These are phyloP conservation scores for Euzophera pinguis DNA, from an alignment of 2,888 invertebrate genomes.

Conservation along the genomic window DNA sequence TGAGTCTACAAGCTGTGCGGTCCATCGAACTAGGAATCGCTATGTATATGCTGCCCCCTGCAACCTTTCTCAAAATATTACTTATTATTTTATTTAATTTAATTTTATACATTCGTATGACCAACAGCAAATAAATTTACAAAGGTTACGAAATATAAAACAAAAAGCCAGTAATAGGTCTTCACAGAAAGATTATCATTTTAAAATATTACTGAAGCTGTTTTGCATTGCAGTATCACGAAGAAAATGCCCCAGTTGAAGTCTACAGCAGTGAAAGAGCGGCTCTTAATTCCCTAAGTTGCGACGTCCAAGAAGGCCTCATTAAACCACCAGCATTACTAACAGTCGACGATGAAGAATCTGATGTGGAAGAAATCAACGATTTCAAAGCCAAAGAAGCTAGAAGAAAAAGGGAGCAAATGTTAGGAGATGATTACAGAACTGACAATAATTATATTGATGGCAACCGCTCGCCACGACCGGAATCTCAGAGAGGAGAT, in stretches of 20 bases:
- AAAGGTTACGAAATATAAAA: no score
- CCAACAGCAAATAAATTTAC: no score
- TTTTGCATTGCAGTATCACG: slow-evolving; percentile 69
- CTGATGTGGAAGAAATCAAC: slow-evolving; percentile 60
- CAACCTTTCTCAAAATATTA: no score
- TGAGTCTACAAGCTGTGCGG: no score
- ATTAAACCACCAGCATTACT: slow-evolving; percentile 47
- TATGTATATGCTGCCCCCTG: no score
- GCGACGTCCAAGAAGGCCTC: slow-evolving; percentile 46
- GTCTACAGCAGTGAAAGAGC: slow-evolving; percentile 71
- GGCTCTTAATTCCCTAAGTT: slow-evolving; percentile 73
- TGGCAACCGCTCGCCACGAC: slow-evolving; percentile 41
- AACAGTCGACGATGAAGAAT: slow-evolving; percentile 41
- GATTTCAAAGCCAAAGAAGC: slow-evolving; percentile 57
- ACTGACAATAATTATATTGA: slow-evolving; percentile 48
- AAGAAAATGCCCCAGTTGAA: slow-evolving; percentile 79
- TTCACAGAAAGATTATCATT: no score
- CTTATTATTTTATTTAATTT: no score
- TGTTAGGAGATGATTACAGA: slow-evolving; percentile 67
- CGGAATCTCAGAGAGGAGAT: slow-evolving; percentile 54
- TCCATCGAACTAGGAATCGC: no score
- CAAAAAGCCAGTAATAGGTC: no score
- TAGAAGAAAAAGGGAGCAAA: slow-evolving; percentile 54
- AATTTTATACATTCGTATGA: no score
- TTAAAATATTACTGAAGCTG: background rate